Conservation (phyloP, 2,113 vertebrate genomes). For the Kobus ellipsiprymnus region DNA sequence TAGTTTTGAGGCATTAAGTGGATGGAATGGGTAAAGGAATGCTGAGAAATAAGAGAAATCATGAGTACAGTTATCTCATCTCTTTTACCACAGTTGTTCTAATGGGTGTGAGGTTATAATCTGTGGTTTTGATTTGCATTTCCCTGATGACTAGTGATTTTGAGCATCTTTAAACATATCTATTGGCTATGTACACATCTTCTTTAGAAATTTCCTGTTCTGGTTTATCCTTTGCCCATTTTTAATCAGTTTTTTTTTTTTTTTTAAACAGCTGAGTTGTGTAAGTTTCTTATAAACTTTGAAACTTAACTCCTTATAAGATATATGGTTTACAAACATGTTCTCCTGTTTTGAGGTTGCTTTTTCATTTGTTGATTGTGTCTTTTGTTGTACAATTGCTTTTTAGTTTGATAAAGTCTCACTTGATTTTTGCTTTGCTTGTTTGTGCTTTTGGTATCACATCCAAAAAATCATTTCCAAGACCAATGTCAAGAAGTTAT, state of each 20-base stretch:
- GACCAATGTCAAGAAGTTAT: background rate
- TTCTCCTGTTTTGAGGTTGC: background rate
- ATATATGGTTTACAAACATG: no score
- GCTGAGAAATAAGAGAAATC: background rate
- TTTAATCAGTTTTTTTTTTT: background rate
- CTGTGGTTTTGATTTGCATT: background rate
- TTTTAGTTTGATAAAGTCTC: background rate
- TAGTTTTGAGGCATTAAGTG: background rate
- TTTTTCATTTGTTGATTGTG: background rate
- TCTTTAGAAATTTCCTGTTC: background rate
- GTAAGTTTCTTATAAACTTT: background rate
- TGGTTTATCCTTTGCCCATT: background rate
- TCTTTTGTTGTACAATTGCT: background rate
- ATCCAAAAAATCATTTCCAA: background rate
- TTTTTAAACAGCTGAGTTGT: background rate
- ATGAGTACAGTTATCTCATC: background rate
- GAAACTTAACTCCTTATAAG: no score
- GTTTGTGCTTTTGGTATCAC: background rate
- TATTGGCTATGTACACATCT: background rate
- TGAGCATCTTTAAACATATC: no score
- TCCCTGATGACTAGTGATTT: background rate
- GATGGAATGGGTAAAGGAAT: background rate
- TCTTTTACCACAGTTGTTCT: background rate
- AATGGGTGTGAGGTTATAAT: background rate
- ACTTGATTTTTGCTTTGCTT: background rate